Evolutionary conservation across 1,140 invertebrate genomes (phyloP).

Genomic region (Bombus turneri): DNA sequence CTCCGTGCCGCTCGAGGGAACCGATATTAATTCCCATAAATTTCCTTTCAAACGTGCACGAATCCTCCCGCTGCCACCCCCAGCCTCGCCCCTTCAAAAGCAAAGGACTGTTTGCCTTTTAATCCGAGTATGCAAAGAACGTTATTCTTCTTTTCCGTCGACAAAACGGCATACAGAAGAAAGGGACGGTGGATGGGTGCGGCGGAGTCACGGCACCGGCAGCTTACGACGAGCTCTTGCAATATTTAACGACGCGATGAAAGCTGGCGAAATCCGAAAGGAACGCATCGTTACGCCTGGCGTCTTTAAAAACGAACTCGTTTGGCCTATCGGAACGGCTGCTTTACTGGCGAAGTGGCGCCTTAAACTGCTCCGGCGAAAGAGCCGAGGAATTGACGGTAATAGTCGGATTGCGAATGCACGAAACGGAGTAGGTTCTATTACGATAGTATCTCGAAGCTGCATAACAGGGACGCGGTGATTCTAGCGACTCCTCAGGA

Average conservation of each 20-base stretch:
- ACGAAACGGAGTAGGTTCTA: neutral
- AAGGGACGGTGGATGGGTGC: slow-evolving; percentile 4
- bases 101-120: slow-evolving; percentile 78
- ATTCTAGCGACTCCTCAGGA: neutral
- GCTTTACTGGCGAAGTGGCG: neutral
- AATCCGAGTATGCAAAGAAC: slow-evolving; percentile 81
- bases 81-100: neutral
- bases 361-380: neutral
- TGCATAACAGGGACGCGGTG: neutral
- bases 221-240: slow-evolving; percentile 19
- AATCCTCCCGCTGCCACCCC: slow-evolving; percentile 53
- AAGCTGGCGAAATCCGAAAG: slow-evolving; percentile 17
- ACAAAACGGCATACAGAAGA: slow-evolving; percentile 37
- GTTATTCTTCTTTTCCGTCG: slow-evolving; percentile 74
- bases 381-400: neutral
- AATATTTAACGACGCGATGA: slow-evolving; percentile 35
- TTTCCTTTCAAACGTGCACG: slow-evolving; percentile 81
- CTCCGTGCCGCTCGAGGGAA: slow-evolving; percentile 69
- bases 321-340: neutral
- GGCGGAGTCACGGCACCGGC: neutral
- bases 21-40: slow-evolving; percentile 84
- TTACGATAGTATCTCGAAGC: neutral
- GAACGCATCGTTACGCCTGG: neutral
- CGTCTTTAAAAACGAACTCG: neutral
- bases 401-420: slow-evolving; percentile 27